These are phyloP conservation scores for Podilymbus podiceps DNA, from an alignment of 2,113 vertebrate genomes.

Conservation along the genomic window DNA sequence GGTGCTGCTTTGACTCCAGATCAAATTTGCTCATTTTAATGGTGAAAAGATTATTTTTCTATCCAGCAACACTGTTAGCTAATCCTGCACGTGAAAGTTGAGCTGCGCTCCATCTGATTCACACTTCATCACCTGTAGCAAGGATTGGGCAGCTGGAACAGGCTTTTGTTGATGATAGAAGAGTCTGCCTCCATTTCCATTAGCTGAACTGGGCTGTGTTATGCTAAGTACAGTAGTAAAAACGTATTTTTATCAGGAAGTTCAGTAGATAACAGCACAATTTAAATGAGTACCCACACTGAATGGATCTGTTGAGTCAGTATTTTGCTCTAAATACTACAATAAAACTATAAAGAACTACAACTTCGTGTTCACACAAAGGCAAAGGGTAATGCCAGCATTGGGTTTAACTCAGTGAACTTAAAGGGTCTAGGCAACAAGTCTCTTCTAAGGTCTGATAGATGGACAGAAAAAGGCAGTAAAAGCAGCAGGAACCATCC, in stretches of 20 bases:
- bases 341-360: not conserved
- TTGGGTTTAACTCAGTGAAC: not conserved
- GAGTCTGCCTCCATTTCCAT: not conserved
- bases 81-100: conserved; percentile 26
- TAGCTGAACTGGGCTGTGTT: not conserved
- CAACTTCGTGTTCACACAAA: not conserved
- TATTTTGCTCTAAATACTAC: not conserved
- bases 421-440: not conserved
- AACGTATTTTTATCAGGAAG: not conserved
- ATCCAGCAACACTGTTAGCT: not conserved
- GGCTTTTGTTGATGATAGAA: not conserved
- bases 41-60: conserved; percentile 22
- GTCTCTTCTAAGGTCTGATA: not conserved
- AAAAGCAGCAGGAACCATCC: not conserved
- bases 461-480: not conserved
- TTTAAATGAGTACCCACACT: not conserved
- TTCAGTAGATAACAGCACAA: not conserved
- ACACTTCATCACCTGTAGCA: conserved; percentile 43
- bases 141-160: not conserved
- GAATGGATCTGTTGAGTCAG: not conserved
- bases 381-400: not conserved
- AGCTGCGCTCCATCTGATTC: conserved; percentile 20
- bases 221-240: conserved; percentile 1
- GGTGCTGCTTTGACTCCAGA: not conserved
- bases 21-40: conserved; percentile 6